phyloP scores from a whole-genome alignment of 2,113 vertebrate genomes.

The Chrysemys picta region DNA sequence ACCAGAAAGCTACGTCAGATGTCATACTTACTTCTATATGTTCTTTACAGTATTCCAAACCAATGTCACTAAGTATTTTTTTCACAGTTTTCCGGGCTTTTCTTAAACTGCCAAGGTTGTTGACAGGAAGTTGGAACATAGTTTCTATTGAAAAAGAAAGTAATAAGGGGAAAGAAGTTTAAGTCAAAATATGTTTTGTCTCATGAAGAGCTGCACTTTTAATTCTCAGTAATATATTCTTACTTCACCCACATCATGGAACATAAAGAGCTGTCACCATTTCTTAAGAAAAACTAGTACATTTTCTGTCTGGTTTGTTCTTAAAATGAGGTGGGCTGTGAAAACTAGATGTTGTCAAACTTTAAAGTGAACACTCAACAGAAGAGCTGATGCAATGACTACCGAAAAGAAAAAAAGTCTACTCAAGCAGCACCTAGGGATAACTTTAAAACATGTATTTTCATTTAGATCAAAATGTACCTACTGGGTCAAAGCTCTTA shows the following conservation, averaged over 20 bases:
- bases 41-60: slow-evolving; percentile 98
- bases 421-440: background rate
- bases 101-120: slow-evolving; percentile 99
- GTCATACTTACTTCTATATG: slow-evolving; percentile 93
- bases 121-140: slow-evolving; percentile 99
- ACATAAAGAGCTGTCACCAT: slow-evolving; percentile 45
- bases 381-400: background rate
- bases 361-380: background rate
- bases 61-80: slow-evolving; percentile 98
- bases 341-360: slow-evolving; percentile 26
- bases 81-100: slow-evolving; percentile 99
- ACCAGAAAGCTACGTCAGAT: slow-evolving; percentile 48
- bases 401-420: background rate
- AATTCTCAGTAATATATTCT: slow-evolving; percentile 44
- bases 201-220: background rate
- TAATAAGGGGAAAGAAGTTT: slow-evolving; percentile 66
- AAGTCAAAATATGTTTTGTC: slow-evolving; percentile 69
- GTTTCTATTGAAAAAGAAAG: slow-evolving; percentile 87
- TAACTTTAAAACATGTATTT: background rate
- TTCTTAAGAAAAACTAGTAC: slow-evolving; percentile 19
- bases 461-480: background rate
- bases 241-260: slow-evolving; percentile 49
- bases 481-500: background rate
- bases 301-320: background rate
- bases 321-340: slow-evolving; percentile 33